Evolutionary conservation across 2,888 invertebrate species (phyloP).

Genomic region (Sminthurinus aureus): DNA sequence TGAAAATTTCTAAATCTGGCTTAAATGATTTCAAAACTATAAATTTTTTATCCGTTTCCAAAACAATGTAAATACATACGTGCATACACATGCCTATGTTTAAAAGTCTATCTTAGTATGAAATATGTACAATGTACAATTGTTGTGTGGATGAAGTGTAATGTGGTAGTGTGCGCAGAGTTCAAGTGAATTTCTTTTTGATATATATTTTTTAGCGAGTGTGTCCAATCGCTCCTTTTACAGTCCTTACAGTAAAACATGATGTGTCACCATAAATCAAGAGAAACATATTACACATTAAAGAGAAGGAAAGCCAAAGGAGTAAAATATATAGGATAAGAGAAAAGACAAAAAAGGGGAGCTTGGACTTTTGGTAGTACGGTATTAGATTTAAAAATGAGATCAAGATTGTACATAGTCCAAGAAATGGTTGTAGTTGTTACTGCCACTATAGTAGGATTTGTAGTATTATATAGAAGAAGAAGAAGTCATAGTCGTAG

Average conservation of each 20-base stretch:
- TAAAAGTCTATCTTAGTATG: neutral
- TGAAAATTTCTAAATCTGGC: too few relatives aligned
- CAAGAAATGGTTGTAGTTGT: neutral
- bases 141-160: too few relatives aligned
- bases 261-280: constrained; percentile 24
- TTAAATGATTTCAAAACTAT: too few relatives aligned
- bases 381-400: constrained; percentile 36
- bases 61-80: too few relatives aligned
- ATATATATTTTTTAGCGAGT: constrained; percentile 18
- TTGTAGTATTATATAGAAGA: neutral
- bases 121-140: neutral
- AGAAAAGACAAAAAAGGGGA: constrained; percentile 26
- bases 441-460: too few relatives aligned
- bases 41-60: too few relatives aligned
- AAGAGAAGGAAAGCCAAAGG: constrained; percentile 14
- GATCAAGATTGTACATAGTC: constrained; percentile 28
- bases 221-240: constrained; percentile 35
- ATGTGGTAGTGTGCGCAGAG: too few relatives aligned
- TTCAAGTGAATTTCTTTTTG: too few relatives aligned
- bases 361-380: constrained; percentile 20
- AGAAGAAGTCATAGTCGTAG: neutral
- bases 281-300: constrained; percentile 27
- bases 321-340: neutral
- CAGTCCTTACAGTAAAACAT: constrained; percentile 15
- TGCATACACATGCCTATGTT: too few relatives aligned